Base-by-base conservation (phyloP, 2,797 vertebrate genomes). In the Selene dorsalis region DNA sequence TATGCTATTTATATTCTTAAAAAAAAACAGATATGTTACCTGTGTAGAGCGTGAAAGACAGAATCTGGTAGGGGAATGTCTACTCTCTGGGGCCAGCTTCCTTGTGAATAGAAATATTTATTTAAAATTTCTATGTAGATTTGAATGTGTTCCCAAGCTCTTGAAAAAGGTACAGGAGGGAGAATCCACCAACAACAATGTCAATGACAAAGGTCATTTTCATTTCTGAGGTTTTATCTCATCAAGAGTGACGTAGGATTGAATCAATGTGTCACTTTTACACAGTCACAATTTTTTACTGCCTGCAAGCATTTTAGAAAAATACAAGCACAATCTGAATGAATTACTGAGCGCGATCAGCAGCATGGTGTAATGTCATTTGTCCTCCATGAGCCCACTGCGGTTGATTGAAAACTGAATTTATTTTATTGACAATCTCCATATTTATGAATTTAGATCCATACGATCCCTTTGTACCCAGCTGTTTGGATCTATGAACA, bases 1-100 rank as follows among this genome's bases (percentile, higher is more conserved):
- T 48, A 77, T 67, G 56, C 64, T 89, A 85, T 91, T 91, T 91
- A 91, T 90, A 85, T 90, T 79, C 59, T 76, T 77, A n/a, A 57
- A 65, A 61, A 53, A 38, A 74, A 56, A n/a, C n/a, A 57, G 18
- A 6, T 59, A 82, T 79, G 43, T 74, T 75, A 79, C 80, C 64
- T 84, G 41, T 18, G 14, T 86, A 74, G 58, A 81, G 61, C 4
- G 3, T 65, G 41, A 75, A 78, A 73, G 67, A 84, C 60, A 75
- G 59, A 67, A 73, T 75, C 47, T 58, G 50, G 12, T 78, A 55
- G 71, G 76, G 56, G 60, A 72, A 73, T 69, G 69, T 76, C 53
- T 61, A n/a, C 69, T 83, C 73, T 32, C 17, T 68, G 32, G 66
- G 62, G 79, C 52, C 1, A 28, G 50, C 69, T 87, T 78, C 70